Evolutionary conservation across 2,888 invertebrate species (phyloP).

Genomic region (Drosophila atripex): DNA sequence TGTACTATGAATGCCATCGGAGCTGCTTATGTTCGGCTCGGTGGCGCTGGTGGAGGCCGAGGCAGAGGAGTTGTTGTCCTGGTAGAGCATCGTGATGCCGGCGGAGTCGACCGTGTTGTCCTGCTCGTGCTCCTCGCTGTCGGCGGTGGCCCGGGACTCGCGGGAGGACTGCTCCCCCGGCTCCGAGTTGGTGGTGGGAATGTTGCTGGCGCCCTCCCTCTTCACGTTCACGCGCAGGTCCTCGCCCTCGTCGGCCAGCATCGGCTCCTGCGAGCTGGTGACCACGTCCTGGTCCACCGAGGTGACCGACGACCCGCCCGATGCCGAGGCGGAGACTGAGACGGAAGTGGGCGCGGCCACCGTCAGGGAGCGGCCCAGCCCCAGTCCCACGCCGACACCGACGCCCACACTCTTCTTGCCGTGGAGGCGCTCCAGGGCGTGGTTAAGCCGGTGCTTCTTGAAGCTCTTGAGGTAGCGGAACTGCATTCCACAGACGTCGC

Average conservation of each 20-base stretch:
- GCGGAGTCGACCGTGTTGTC: constrained; percentile 90
- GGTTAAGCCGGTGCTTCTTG: constrained; percentile 94
- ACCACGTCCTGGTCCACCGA: constrained; percentile 86
- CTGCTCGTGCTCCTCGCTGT: constrained; percentile 85
- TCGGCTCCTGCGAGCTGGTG: constrained; percentile 89
- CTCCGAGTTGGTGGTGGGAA: constrained; percentile 3
- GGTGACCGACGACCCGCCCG: constrained; percentile 20
- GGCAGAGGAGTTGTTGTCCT: constrained; percentile 78
- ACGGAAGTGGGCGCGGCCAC: constrained; percentile 21
- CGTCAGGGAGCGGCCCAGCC: constrained; percentile 23
- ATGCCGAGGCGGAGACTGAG: neutral
- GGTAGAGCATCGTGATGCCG: constrained; percentile 83
- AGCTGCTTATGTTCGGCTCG: constrained; percentile 82
- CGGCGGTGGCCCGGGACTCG: constrained; percentile 85
- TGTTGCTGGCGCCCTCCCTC: constrained; percentile 81
- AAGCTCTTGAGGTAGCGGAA: constrained; percentile 95
- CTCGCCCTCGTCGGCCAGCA: constrained; percentile 86
- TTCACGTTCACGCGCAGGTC: constrained; percentile 86
- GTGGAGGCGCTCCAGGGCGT: constrained; percentile 92
- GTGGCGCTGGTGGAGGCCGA: constrained; percentile 84
- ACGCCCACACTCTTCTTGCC: constrained; percentile 85
- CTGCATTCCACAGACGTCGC: constrained; percentile 96
- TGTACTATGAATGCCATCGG: constrained; percentile 84
- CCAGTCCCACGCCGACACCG: neutral
- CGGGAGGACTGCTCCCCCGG: constrained; percentile 81